Evolutionary conservation across 2,113 vertebrate species (phyloP), one percentile per base, ranked within the genome.

Genomic region (Nycticebus coucang): DNA sequence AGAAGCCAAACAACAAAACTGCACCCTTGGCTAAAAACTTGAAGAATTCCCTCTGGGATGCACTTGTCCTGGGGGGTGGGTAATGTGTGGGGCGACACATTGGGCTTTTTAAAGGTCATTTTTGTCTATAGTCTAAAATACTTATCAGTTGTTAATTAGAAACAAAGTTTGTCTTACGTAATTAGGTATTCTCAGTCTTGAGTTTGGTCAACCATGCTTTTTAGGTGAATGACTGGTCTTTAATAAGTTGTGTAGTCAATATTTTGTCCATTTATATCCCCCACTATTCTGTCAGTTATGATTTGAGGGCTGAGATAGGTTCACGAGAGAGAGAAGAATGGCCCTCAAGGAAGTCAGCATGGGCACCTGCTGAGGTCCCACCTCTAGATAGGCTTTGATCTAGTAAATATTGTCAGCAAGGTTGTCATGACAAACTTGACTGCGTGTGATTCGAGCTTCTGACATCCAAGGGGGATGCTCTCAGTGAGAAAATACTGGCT

Each of bases 11-110:
- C 19, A 12, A 30, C 2, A 14, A 14, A 28, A 1, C 9, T 18
- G 11, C 0, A 18, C 6, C 10, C 33, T 37, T 26, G 21, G 55
- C 0, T 87, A 8, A 19, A 81, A 45, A 0, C 3, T 11, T 1
- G 45, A 53, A 66, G 22, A 4, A n/a, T 15, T 11, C 4, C 1
- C 4, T 0, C 1, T 12, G 28, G 22, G 2, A 15, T 24, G 0
- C 18, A 24, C 11, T 28, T 72, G 69, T 35, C 13, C 37, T 75
- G 30, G 12, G 1, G 6, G 1, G 37, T 28, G 4, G 9, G 1
- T 50, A 50, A 50, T 50, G 0, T 19, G 7, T 11, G n/a, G 5
- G 18, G 35, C 64, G 14, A 2, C 5, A 9, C 14, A 11, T 12
- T 9, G 19, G 24, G 17, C 2, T 24, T 91, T 77, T 33, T 64